These are phyloP conservation scores for Chinchilla lanigera DNA, from an alignment of 2,113 vertebrate genomes.

Conservation along the genomic window DNA sequence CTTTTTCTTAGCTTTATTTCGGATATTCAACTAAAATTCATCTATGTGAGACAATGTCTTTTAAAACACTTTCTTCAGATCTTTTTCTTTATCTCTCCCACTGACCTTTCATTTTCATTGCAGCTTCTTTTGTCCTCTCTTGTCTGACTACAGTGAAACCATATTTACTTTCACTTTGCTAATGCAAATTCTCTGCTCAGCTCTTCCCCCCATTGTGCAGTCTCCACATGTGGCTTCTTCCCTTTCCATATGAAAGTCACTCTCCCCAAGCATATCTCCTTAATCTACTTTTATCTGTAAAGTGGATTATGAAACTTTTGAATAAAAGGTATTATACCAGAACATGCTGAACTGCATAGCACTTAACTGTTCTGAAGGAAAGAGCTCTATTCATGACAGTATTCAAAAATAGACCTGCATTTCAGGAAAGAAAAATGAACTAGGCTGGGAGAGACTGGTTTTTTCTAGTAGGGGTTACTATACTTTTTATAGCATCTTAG, in stretches of 20 bases:
- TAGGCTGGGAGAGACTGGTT: constrained; percentile 48
- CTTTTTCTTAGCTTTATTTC: constrained; percentile 53
- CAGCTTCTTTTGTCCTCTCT: constrained; percentile 39
- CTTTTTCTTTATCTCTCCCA: constrained; percentile 49
- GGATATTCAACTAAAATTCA: constrained; percentile 53
- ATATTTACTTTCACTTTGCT: constrained; percentile 71
- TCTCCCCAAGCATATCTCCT: constrained; percentile 61
- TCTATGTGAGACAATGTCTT: constrained; percentile 37
- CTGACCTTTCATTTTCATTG: constrained; percentile 56
- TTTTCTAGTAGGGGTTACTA: constrained; percentile 70
- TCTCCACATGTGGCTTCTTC: constrained; percentile 32
- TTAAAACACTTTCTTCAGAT: constrained; percentile 64
- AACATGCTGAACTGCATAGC: constrained; percentile 65
- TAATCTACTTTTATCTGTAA: constrained; percentile 76
- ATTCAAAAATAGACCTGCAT: constrained; percentile 70
- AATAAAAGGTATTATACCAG: constrained; percentile 73
- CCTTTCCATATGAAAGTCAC: constrained; percentile 52
- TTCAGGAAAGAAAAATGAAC: constrained; percentile 73
- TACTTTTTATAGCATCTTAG: constrained; percentile 70
- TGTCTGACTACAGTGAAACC: constrained; percentile 8
- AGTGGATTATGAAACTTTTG: constrained; percentile 76
- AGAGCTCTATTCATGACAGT: constrained; percentile 53
- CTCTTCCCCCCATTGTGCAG: constrained; percentile 55
- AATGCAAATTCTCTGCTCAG: constrained; percentile 70
- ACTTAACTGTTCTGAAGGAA: constrained; percentile 64